Base-by-base conservation (phyloP, 2,797 vertebrate genomes). In the Champsocephalus gunnari region DNA sequence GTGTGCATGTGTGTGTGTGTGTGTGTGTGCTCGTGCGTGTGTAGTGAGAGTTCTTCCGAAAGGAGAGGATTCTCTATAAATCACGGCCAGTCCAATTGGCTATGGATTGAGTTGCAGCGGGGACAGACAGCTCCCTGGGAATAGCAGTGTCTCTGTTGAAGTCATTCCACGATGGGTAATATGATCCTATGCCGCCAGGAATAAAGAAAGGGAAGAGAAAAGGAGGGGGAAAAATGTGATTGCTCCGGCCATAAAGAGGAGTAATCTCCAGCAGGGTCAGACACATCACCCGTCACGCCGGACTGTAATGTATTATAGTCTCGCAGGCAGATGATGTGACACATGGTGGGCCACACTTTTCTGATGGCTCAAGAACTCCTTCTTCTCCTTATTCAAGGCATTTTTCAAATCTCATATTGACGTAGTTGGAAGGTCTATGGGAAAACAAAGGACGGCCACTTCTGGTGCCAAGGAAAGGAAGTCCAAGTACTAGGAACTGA, bases 141-240 rank as follows among this genome's bases (percentile, higher is more conserved):
- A 96, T 92, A 92, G 91, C 89, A 90, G 87, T 88, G 90, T 93
- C 92, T 94, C 92, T 92, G 92, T 87, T 94, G 93, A 95, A 95
- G 94, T 94, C 92, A 94, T 95, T 95, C 94, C 92, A 93, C 93
- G 92, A 92, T 84, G 88, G 89, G 94, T 94, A 95, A 95, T 95
- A 90, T 90, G 92, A 96, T 95, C 93, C 84, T 73, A 84, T 76
- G 86, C 90, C 78, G 86, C 81, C 83, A 91, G 88, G 87, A 92
- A 92, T 92, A 91, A 92, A 90, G 83, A 69, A 81, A 90, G 70
- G 73, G 71, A 80, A 87, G 79, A 88, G 72, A 82, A 87, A 83
- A 73, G 67, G 49, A 73, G 56, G 45, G 41, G 64, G 78, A 86
- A 82, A 85, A 92, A 93, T 91, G 69, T 43, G 93, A 96, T 94